phyloP scores from a whole-genome alignment of 2,113 vertebrate genomes.

The Indri indri region DNA sequence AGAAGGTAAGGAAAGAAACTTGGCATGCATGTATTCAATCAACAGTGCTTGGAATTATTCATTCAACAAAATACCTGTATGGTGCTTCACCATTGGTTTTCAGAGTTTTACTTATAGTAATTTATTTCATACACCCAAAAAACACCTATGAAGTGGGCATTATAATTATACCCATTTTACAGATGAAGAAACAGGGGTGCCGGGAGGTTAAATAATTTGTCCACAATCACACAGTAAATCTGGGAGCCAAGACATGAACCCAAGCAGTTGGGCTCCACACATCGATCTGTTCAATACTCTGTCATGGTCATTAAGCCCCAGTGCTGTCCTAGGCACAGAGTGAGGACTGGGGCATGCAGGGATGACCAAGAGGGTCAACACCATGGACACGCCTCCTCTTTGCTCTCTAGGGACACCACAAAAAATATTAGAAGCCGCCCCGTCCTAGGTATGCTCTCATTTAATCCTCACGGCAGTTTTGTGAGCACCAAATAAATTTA shows the following conservation, averaged over 20 bases:
- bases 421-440: neutral
- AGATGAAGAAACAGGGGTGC: neutral
- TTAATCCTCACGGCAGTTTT: neutral
- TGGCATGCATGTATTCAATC: rapidly evolving
- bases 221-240: neutral
- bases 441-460: rapidly evolving
- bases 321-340: neutral
- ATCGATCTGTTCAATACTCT: neutral
- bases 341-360: rapidly evolving
- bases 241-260: neutral
- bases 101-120: neutral
- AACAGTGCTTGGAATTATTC: neutral
- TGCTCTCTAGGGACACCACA: neutral
- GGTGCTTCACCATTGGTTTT: neutral
- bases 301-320: neutral
- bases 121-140: neutral
- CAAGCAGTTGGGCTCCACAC: neutral
- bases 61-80: neutral
- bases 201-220: neutral
- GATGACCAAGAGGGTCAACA: no score
- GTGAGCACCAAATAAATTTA: neutral
- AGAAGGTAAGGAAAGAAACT: neutral
- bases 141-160: neutral
- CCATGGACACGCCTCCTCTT: rapidly evolving
- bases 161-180: neutral